Evolutionary conservation across 2,888 invertebrate species (phyloP), one percentile per base, ranked within the genome.

Genomic region (Scaptomyza tumidula): DNA sequence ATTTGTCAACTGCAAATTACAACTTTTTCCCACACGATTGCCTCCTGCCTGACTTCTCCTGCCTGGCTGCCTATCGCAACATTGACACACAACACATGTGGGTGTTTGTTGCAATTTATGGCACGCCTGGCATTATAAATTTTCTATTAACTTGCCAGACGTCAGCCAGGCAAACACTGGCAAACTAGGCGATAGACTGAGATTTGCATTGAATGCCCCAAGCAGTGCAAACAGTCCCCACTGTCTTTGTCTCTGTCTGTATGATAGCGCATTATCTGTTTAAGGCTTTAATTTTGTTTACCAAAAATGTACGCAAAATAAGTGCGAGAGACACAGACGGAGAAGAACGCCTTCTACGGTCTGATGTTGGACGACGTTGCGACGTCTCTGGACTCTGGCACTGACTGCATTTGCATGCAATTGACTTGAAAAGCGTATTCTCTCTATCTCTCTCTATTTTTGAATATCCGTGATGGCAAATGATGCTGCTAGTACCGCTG

Each of bases 1-100:
- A 86, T 86, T 86, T 86, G 85, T 89, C 85, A 86, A 86, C 85
- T 89, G 83, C 85, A 86, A 86, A 86, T 86, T 89, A 89, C 89
- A 89, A 80, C 83, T 69, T 83, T 86, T 82, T 81, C 81, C 89
- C 85, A 89, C 85, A 87, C 88, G 62, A 73, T 73, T 50, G 66
- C 78, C 56, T 61, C 39, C 61, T 39, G 52, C 44, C 60, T 49
- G 33, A 11, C 29, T 48, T n/a, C 31, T 14, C 13, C 37, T 16
- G 54, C 35, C 49, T 19, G 16, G 37, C 48, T 49, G 46, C 77
- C 60, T 72, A 77, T 80, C 70, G 60, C 80, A 41, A 67, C 55
- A 69, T 69, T 75, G 75, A 75, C 75, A 74, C 58, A 69, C 68
- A 67, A 59, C 75, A 71, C 48, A 75, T 87, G 81, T 85, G 88